Conservation (phyloP, 2,888 invertebrate genomes). For the Zaprionus bogoriensis region DNA sequence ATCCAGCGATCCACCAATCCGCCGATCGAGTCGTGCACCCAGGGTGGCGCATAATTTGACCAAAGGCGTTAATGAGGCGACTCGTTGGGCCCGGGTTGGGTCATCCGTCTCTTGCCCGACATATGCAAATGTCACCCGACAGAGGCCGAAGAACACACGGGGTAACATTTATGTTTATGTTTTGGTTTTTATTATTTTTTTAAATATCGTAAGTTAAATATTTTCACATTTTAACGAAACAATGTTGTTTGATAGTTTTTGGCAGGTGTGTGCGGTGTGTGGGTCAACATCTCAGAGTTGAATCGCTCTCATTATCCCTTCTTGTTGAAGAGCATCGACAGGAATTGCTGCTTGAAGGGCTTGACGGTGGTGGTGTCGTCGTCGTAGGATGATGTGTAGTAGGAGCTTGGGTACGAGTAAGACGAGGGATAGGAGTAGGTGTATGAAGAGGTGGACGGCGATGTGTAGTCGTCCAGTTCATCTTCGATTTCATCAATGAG, state of each 20-base stretch:
- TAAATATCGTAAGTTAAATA: constrained; percentile 11
- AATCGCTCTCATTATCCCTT: constrained; percentile 53
- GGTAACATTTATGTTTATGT: constrained; percentile 4
- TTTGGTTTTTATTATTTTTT: constrained; percentile 30
- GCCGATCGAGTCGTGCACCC: constrained; percentile 27
- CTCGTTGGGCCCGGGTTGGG: constrained; percentile 19
- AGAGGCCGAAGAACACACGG: no score
- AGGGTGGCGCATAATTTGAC: constrained; percentile 27
- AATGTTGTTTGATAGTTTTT: constrained; percentile 10
- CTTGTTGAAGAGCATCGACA: constrained; percentile 65
- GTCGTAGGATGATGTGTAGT: neutral
- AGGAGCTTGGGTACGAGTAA: neutral
- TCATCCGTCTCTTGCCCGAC: constrained; percentile 3
- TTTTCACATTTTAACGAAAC: constrained; percentile 60
- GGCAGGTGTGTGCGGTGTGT: neutral
- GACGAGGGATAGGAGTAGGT: neutral
- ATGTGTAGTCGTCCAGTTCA: neutral
- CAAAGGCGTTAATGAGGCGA: constrained; percentile 45
- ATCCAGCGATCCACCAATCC: neutral
- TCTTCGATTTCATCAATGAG: neutral
- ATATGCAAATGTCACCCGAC: no score
- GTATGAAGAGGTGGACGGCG: neutral
- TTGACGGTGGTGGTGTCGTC: constrained; percentile 22
- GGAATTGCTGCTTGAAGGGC: constrained; percentile 63
- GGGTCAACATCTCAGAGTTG: neutral